Evolutionary conservation across 1,140 invertebrate species (phyloP).

Genomic region (Acromyrmex echinatior): DNA sequence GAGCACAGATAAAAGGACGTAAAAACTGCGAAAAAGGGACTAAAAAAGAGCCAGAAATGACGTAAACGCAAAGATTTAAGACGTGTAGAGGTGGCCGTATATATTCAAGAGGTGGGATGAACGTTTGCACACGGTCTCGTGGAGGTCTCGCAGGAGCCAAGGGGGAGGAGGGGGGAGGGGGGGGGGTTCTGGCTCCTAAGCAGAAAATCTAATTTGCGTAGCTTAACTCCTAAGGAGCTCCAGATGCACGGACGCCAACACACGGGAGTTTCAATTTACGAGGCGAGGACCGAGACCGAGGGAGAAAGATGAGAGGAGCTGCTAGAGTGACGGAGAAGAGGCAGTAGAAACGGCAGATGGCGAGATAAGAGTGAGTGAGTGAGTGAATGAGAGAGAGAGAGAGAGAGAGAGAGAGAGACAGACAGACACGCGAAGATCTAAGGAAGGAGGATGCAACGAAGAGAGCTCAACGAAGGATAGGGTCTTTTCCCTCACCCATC

Average conservation of each 20-base stretch:
- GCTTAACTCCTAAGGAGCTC: slow-evolving; percentile 83
- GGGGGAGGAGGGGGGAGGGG: neutral
- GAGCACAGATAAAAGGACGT: slow-evolving; percentile 20
- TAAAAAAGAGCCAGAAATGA: slow-evolving; percentile 43
- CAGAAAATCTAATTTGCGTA: slow-evolving; percentile 86
- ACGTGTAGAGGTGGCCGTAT: slow-evolving; percentile 14
- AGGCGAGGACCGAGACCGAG: slow-evolving; percentile 37
- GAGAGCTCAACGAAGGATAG: neutral
- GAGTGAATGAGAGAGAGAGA: neutral
- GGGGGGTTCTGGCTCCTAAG: slow-evolving; percentile 78
- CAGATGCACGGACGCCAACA: slow-evolving; percentile 79
- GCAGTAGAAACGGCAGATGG: slow-evolving; percentile 5
- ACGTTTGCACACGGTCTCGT: slow-evolving; percentile 48
- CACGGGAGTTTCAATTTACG: slow-evolving; percentile 84
- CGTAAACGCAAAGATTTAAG: slow-evolving; percentile 35
- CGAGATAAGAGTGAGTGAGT: neutral
- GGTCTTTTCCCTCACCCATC: slow-evolving; percentile 76
- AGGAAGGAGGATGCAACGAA: slow-evolving; percentile 10
- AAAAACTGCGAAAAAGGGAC: neutral
- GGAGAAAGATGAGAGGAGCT: slow-evolving; percentile 29
- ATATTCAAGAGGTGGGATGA: slow-evolving; percentile 37
- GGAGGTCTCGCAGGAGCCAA: slow-evolving; percentile 29
- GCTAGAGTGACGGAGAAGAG: slow-evolving; percentile 1
- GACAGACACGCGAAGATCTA: neutral
- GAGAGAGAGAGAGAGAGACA: neutral